Conservation (phyloP, 2,797 vertebrate genomes). For the Premnoplex brunnescens region DNA sequence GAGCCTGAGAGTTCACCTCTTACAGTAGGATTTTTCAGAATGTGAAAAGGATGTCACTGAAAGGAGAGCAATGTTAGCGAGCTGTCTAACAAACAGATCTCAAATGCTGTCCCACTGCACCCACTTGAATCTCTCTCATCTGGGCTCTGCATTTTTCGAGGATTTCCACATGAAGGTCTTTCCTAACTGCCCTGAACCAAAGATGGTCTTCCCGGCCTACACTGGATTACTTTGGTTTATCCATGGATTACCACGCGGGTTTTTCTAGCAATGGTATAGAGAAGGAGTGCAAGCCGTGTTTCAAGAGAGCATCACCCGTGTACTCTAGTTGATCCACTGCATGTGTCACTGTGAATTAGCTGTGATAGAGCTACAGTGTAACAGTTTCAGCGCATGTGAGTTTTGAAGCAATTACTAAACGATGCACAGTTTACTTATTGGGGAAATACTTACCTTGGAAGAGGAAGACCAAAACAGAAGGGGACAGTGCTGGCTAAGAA, state of each 20-base stretch:
- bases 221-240: neutral
- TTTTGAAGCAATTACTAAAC: neutral
- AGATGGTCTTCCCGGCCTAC: neutral
- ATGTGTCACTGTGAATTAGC: neutral
- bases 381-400: neutral
- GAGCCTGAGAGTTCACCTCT: neutral
- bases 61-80: neutral
- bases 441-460: neutral
- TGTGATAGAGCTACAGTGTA: neutral
- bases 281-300: neutral
- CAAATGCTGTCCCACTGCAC: rapidly evolving
- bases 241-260: rapidly evolving
- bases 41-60: neutral
- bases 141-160: neutral
- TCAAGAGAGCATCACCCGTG: neutral
- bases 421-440: neutral
- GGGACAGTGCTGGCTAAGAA: neutral
- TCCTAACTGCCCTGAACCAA: neutral
- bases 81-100: neutral
- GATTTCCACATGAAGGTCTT: neutral
- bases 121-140: neutral
- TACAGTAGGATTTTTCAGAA: neutral
- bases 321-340: too few species aligned
- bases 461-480: neutral
- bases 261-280: neutral